Evolutionary conservation across 2,888 invertebrate species (phyloP), one percentile per base, ranked within the genome.

Genomic region (Cynaeus angustus): DNA sequence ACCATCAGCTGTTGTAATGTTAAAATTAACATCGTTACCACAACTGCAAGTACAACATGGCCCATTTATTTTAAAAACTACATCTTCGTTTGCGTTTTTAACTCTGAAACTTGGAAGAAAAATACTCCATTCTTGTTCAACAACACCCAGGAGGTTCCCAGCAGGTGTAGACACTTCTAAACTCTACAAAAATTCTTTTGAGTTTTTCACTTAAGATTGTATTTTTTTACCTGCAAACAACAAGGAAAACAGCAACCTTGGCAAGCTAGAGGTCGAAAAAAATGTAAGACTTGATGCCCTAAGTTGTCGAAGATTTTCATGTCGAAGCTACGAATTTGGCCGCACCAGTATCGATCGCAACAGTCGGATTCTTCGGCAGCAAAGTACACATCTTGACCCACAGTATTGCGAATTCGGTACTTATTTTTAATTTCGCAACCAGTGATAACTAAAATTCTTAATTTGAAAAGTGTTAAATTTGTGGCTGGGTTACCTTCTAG

Each of bases 251-350:
- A 46, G 14, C 14, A 16, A 9, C 8, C 13, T n/a, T 37, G 37
- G n/a, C 37, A 37, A n/a, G 37, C 37, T 37, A 37, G 8, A 46
- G 46, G 16, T 16, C 46, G 46, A 7, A 14, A 6, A 4, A 46
- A 7, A 46, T 46, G 14, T 7, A 46, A 14, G 8, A 46, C 46
- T 46, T 46, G 14, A 9, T 46, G 13, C 14, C 14, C 6, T 14
- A 46, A 16, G 14, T 46, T 46, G 14, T 46, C 46, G 3, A 46
- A 46, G 14, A 46, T 46, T 46, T 46, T 13, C 14, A 46, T 6
- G 6, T 16, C 21, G 46, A 46, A 46, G 7, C 14, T 6, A 8
- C 21, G 46, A 5, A 16, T 1, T 5, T 14, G 8, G 46, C 14
- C 16, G 16, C 21, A 46, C 8, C 14, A 4, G 14, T 14, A 14